A percentile compares a stretch with the other conserved stretches of the same genome.
phyloP scores from a whole-genome alignment of 2,113 vertebrate genomes.

The Eptatretus burgeri region DNA sequence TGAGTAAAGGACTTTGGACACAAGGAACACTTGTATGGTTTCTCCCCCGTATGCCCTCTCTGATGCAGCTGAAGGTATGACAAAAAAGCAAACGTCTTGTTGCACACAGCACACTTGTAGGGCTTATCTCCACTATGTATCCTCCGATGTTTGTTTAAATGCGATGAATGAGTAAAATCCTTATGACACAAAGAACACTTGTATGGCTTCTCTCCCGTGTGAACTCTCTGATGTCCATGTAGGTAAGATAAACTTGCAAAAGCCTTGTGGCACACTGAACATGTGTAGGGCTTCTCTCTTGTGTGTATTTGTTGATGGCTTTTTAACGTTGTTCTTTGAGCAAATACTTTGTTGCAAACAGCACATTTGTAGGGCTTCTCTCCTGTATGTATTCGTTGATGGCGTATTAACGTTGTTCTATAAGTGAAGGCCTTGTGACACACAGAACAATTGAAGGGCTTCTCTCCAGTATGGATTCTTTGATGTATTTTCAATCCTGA shows the following conservation, averaged over 20 bases:
- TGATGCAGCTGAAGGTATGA: too few species aligned
- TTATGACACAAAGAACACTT: neutral
- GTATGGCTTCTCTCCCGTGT: constrained; percentile 3
- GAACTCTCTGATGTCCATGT: neutral
- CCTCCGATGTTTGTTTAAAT: neutral
- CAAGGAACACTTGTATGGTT: neutral
- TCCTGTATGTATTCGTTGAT: too few species aligned
- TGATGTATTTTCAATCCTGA: too few species aligned
- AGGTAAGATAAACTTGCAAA: neutral
- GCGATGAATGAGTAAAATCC: neutral
- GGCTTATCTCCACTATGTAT: neutral
- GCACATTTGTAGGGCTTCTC: neutral
- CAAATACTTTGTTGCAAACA: neutral
- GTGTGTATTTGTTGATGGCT: constrained; percentile 1
- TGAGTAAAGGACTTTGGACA: neutral
- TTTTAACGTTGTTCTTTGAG: neutral
- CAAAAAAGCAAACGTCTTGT: neutral
- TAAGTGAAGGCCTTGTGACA: too few species aligned
- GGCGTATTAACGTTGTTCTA: too few species aligned
- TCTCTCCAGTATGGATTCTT: too few species aligned
- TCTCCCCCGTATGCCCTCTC: neutral
- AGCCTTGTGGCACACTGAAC: neutral
- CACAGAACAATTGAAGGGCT: too few species aligned
- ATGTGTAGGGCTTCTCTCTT: neutral
- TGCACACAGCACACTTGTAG: neutral